Evolutionary conservation across 2,888 invertebrate genomes (phyloP), one percentile per base, ranked within the genome.

Genomic region (Cyaniris semiargus): DNA sequence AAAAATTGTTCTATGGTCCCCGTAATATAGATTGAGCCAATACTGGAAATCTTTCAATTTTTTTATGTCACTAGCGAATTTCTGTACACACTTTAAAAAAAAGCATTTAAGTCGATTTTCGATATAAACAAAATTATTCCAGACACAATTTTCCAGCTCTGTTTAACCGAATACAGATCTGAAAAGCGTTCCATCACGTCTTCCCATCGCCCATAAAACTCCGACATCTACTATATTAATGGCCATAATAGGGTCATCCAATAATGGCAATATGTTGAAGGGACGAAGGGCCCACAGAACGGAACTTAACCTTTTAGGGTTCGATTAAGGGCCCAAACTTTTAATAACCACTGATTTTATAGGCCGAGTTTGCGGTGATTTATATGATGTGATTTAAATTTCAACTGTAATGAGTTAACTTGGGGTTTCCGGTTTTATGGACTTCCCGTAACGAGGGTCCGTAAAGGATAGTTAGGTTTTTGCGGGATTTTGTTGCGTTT

Each of bases 311-410:
- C 86, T 88, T 84, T 83, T 56, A 44, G 38, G 76, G 80, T 83
- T 85, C 82, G 77, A 90, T 92, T 90, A 91, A 87, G 88, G 89
- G 89, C 84, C 79, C 84, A 89, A 91, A 92, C 86, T 91, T 91
- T 90, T 91, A 92, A 91, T 90, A 91, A 91, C 88, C 85, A 85
- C 85, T 84, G 84, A 85, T 88, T 88, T 90, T 88, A 88, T 88
- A 84, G 84, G 83, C 76, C 76, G 53, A 76, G 66, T 72, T 71
- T 78, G 76, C 60, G 76, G 75, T 79, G 79, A 80, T 80, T 80
- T 80, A 80, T 80, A 78, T 66, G 66, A 79, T 66, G 27, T 27
- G 66, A 66, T 66, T 66, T 66, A 66, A 66, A 66, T 66, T 66
- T 66, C 27, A 31, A 27, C 66, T 66, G 66, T 27, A 66, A 66